phyloP scores from a whole-genome alignment of 2,797 vertebrate genomes.

The Sebastes dallii region DNA sequence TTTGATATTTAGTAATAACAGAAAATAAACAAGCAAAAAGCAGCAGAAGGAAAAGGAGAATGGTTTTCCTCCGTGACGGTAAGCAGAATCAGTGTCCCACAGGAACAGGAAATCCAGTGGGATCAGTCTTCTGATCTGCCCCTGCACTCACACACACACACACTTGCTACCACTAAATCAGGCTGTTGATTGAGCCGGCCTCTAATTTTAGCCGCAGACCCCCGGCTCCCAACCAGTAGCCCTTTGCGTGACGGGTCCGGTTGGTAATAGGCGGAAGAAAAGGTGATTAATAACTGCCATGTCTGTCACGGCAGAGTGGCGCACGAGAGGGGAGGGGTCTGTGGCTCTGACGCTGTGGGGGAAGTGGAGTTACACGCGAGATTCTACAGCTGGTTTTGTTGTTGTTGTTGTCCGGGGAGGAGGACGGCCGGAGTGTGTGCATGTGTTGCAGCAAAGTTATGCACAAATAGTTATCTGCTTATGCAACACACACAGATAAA shows the following conservation, averaged over 20 bases:
- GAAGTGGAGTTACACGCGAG: conserved; percentile 70
- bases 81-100: conserved; percentile 59
- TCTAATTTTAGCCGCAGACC: conserved; percentile 82
- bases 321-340: conserved; percentile 46
- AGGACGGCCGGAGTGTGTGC: background rate
- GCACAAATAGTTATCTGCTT: background rate
- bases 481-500: background rate
- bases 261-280: conserved; percentile 77
- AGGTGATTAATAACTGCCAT: conserved; percentile 89
- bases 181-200: conserved; percentile 81
- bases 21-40: background rate
- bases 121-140: conserved; percentile 71
- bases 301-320: conserved; percentile 71
- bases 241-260: conserved; percentile 70
- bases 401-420: conserved; percentile 29
- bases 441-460: background rate
- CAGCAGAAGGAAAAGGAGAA: conserved; percentile 7
- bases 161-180: conserved; percentile 72
- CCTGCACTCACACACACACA: conserved; percentile 43
- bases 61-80: conserved; percentile 37
- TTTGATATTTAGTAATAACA: conserved; percentile 13
- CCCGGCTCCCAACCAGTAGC: conserved; percentile 47
- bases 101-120: conserved; percentile 75
- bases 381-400: conserved; percentile 71
- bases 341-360: conserved; percentile 19